Conservation (phyloP, 2,797 vertebrate species). For the Knipowitschia caucasica region DNA sequence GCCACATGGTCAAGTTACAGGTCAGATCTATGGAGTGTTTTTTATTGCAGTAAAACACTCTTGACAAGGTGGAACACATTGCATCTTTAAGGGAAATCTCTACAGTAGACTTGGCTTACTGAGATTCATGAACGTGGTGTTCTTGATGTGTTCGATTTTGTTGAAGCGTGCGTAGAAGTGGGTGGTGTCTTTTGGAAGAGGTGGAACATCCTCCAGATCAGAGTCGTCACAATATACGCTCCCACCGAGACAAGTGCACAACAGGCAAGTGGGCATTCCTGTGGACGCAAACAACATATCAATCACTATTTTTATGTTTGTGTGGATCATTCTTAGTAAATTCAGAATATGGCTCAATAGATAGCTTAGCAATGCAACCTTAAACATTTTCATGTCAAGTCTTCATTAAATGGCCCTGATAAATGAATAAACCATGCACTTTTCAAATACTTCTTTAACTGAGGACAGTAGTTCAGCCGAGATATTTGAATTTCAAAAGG, state of each 20-base stretch:
- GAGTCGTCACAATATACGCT: constrained; percentile 82
- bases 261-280: constrained; percentile 79
- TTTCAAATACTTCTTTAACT: no score
- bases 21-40: neutral
- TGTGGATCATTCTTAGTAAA: no score
- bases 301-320: no score
- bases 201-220: constrained; percentile 67
- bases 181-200: constrained; percentile 73
- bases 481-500: no score
- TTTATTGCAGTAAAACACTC: neutral
- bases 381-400: no score
- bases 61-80: neutral
- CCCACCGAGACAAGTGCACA: constrained; percentile 78
- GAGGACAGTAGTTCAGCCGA: no score
- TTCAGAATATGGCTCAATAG: no score
- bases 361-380: no score
- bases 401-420: no score
- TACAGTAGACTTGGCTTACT: constrained; percentile 53
- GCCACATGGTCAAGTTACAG: neutral
- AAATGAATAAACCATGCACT: no score
- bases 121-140: constrained; percentile 72
- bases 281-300: neutral
- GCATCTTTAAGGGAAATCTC: neutral
- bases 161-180: constrained; percentile 83
- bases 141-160: constrained; percentile 64